Evolutionary conservation across 2,888 invertebrate genomes (phyloP).

Genomic region (Xylota sylvarum): DNA sequence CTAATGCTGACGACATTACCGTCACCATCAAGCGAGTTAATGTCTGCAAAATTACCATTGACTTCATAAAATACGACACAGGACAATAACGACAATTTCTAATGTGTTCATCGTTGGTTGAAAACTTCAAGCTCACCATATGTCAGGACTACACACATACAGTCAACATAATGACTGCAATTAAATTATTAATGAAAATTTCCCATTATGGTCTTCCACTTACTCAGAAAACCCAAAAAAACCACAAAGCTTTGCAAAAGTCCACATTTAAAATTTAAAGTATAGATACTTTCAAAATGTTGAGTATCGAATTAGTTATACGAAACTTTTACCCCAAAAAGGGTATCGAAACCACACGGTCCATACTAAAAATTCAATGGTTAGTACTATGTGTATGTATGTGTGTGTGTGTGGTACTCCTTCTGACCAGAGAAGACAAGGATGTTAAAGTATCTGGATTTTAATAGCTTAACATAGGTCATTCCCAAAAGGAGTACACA

Average conservation of each 20-base stretch:
- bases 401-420: background rate
- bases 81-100: too few species aligned
- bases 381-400: background rate
- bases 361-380: background rate
- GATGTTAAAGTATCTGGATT: background rate
- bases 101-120: too few species aligned
- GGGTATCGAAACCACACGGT: background rate
- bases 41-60: too few species aligned
- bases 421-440: background rate
- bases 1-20: too few species aligned
- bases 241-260: background rate
- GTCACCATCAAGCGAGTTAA: too few species aligned
- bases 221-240: background rate
- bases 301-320: background rate
- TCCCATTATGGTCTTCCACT: background rate
- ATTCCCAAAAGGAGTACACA: background rate
- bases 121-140: too few species aligned
- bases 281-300: background rate
- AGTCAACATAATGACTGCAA: background rate
- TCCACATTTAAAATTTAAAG: background rate
- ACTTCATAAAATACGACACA: too few species aligned
- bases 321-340: background rate
- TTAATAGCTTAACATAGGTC: background rate
- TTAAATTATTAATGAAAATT: background rate
- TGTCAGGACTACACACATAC: background rate